phyloP scores from a whole-genome alignment of 2,888 invertebrate genomes.

The Latrodectus hesperus region DNA sequence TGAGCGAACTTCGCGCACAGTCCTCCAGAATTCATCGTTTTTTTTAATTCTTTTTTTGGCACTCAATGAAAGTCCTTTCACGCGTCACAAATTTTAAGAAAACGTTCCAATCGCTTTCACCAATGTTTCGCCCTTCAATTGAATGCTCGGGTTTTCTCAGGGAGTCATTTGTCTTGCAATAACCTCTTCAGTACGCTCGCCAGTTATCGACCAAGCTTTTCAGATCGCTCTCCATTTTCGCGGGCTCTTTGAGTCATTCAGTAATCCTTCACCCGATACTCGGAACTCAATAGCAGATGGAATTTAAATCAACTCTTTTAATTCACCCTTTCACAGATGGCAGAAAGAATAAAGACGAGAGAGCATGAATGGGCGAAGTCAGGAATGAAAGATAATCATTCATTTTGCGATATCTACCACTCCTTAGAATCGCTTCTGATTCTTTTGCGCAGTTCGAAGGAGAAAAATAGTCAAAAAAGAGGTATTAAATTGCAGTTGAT shows the following conservation, averaged over 20 bases:
- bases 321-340: background rate
- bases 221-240: background rate
- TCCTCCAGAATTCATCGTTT: background rate
- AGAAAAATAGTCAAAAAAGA: too few relatives aligned
- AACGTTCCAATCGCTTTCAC: background rate
- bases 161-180: background rate
- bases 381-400: too few relatives aligned
- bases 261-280: background rate
- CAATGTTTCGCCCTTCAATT: background rate
- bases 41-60: background rate
- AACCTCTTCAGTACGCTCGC: background rate
- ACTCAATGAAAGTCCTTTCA: background rate
- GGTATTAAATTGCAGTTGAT: too few relatives aligned
- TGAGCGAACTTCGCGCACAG: background rate
- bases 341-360: background rate
- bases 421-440: too few relatives aligned
- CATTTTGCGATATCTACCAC: too few relatives aligned
- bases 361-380: background rate
- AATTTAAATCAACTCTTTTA: constrained; percentile 5
- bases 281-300: background rate
- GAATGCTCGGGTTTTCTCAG: background rate
- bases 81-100: background rate
- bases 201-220: background rate
- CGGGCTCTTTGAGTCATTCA: background rate
- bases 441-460: too few relatives aligned